Base-by-base conservation (phyloP, 2,888 invertebrate species). In the Axea sp. region DNA sequence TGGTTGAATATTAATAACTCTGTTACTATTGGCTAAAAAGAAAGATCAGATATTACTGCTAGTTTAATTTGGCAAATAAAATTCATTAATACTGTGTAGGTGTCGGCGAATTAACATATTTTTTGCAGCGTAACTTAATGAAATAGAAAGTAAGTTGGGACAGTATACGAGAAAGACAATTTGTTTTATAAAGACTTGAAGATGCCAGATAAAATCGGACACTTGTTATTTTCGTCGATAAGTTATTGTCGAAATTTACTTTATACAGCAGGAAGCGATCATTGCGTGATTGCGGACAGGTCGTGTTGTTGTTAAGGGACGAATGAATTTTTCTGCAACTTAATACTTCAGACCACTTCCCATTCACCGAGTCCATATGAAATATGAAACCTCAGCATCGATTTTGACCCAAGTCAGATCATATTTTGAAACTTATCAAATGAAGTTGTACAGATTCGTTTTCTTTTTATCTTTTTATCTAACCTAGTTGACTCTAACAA, bases 341-440 rank as follows among this genome's bases (percentile, higher is more conserved):
- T 78, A 78, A 83, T 83, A 83, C 74, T 80, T 80, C 77, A 78
- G 82, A 82, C 82, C 80, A 69, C 82, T 82, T 83, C 82, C 81
- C 76, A 49, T 26, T 51, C 57, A 28, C 60, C 35, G 17, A 35
- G 59, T 9, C 28, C 55, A 49, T 68, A 67, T 59, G 82, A 80
- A 83, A 83, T 72, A 57, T 68, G 77, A 83, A 69, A 80, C 77
- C 62, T 55, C 62, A 77, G 73, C 77, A 78, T 65, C 69, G 65
- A 76, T 78, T 80, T 82, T 76, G 60, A 78, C 76, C 69, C 31
- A 35, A 28, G 2, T 30, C 37, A 24, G 30, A 53, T 45, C 47
- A 55, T 47, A 15, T 59, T 53, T 53, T 41, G 26, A 1, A 33
- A 33, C 14, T 14, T 12, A 1, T 26, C 15, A 33, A 33, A n/a